Percentiles rank a stretch among this genome's conserved stretches.
These are phyloP conservation scores for Volucella bombylans DNA, from an alignment of 2,888 invertebrate species.

Conservation along the genomic window DNA sequence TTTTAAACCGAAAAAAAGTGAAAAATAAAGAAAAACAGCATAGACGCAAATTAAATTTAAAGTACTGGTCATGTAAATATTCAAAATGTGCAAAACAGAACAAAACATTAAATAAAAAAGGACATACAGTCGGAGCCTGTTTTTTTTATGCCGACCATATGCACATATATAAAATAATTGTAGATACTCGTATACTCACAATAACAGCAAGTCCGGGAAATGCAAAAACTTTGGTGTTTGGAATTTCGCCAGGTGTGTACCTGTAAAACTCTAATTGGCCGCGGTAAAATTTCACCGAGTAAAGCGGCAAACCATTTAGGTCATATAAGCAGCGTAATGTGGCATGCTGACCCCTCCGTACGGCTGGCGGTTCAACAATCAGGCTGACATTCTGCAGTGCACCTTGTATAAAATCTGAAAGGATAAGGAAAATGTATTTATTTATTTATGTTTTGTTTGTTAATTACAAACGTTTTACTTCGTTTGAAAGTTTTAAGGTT, in stretches of 20 bases:
- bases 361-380: constrained; percentile 87
- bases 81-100: constrained; percentile 10
- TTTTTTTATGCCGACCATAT: not conserved
- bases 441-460: not conserved
- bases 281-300: constrained; percentile 94
- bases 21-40: constrained; percentile 14
- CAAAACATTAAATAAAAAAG: constrained; percentile 40
- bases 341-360: constrained; percentile 87
- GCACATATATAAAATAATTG: no score
- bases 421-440: not conserved
- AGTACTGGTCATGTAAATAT: constrained; percentile 34
- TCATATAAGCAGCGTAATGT: constrained; percentile 89
- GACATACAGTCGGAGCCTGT: constrained; percentile 13
- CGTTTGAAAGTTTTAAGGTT: constrained; percentile 2
- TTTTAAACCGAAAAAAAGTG: constrained; percentile 25
- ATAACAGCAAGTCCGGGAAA: constrained; percentile 90
- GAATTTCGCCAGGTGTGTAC: constrained; percentile 89
- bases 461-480: not conserved
- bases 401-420: constrained; percentile 84
- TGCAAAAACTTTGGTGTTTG: constrained; percentile 88
- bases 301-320: constrained; percentile 89
- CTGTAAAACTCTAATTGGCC: constrained; percentile 93
- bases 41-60: constrained; percentile 44
- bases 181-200: constrained; percentile 85
- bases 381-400: constrained; percentile 88